Evolutionary conservation across 2,888 invertebrate genomes (phyloP).

Genomic region (Eubasilissa splendida): DNA sequence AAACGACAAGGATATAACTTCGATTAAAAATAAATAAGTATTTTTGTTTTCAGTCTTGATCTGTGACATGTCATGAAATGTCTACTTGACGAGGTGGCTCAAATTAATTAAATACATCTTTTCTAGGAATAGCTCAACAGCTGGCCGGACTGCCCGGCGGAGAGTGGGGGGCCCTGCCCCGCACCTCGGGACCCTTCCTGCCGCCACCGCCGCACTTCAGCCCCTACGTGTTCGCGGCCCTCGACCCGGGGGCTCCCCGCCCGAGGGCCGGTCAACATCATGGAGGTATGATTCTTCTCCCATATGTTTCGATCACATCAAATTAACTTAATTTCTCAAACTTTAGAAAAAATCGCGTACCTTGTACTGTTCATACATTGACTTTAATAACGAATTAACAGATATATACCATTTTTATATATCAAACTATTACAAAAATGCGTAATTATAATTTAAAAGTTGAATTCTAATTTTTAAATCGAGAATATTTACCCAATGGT

Average conservation of each 20-base stretch:
- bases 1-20: neutral
- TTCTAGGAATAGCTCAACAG: slow-evolving; percentile 83
- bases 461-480: too few relatives aligned
- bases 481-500: too few relatives aligned
- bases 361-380: too few relatives aligned
- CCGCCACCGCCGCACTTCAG: slow-evolving; percentile 74
- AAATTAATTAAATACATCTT: neutral
- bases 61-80: neutral
- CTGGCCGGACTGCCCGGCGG: slow-evolving; percentile 79
- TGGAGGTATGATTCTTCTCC: neutral
- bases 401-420: too few relatives aligned
- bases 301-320: too few relatives aligned
- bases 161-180: slow-evolving; percentile 77
- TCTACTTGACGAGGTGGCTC: neutral
- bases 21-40: neutral
- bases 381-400: too few relatives aligned
- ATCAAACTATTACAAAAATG: too few relatives aligned
- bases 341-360: too few relatives aligned
- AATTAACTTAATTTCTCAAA: too few relatives aligned
- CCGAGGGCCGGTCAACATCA: slow-evolving; percentile 62
- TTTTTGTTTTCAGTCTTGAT: neutral
- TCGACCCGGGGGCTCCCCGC: slow-evolving; percentile 68
- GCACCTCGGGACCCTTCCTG: slow-evolving; percentile 70
- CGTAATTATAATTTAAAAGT: too few relatives aligned
- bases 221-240: slow-evolving; percentile 71